Evolutionary conservation across 92 coral and sea anemone genomes (phyloP).

Genomic region (Actinernus sp.): DNA sequence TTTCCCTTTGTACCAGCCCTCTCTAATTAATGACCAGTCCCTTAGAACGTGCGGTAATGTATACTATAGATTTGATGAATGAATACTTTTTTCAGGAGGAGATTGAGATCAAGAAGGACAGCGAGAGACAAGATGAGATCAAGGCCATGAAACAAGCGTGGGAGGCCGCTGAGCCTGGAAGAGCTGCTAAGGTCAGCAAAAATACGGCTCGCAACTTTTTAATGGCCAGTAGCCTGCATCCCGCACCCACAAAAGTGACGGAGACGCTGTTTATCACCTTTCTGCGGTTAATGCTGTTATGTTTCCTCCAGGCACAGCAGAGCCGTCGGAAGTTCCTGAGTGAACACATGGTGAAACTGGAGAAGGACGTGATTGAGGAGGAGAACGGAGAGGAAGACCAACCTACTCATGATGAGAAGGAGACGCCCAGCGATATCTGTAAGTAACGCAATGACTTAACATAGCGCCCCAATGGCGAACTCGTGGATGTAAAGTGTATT

Average conservation of each 20-base stretch:
- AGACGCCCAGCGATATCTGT: slow-evolving; percentile 88
- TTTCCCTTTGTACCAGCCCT: no score
- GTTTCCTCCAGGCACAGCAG: slow-evolving; percentile 96
- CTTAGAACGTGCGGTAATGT: no score
- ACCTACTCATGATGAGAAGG: slow-evolving; percentile 76
- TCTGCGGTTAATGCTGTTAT: no score
- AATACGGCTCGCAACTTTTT: no score
- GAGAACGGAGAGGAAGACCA: slow-evolving; percentile 72
- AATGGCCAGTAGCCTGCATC: no score
- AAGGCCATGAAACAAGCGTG: slow-evolving; percentile 97
- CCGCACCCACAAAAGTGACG: no score
- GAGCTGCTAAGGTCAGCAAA: slow-evolving; percentile 85
- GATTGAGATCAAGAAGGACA: slow-evolving; percentile 92
- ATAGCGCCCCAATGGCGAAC: no score
- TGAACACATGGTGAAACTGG: slow-evolving; percentile 87
- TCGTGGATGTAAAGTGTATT: no score
- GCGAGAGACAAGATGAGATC: slow-evolving; percentile 98
- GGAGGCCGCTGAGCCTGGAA: slow-evolving; percentile 99
- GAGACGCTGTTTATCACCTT: no score
- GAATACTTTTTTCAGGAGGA: slow-evolving; percentile 90
- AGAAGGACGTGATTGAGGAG: slow-evolving; percentile 79
- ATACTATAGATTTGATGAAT: no score
- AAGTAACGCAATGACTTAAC: slow-evolving; percentile 15
- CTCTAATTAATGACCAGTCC: no score
- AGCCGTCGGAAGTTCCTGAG: slow-evolving; percentile 96